Percentiles rank a stretch among this genome's conserved stretches.
phyloP scores from a whole-genome alignment of 2,888 invertebrate genomes.

The Onchidella celtica region DNA sequence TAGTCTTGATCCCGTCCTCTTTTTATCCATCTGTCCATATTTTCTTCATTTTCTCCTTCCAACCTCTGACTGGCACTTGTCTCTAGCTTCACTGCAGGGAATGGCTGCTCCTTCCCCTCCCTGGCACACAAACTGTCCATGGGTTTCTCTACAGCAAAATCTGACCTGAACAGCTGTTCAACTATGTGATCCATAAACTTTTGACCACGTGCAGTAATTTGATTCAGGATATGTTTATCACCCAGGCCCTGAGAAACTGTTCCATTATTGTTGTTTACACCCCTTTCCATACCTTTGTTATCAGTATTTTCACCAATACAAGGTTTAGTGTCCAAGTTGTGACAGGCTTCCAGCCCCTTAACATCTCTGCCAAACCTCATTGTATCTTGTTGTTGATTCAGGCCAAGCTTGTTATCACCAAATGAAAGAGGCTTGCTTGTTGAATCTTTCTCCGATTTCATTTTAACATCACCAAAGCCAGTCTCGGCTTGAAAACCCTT shows the following conservation, averaged over 20 bases:
- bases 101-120: not conserved
- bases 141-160: not conserved
- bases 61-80: not conserved
- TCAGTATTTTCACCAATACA: not conserved
- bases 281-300: not conserved
- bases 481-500: not conserved
- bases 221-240: slow-evolving; percentile 56
- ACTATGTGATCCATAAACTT: slow-evolving; percentile 69
- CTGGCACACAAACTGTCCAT: not conserved
- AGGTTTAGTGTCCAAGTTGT: not conserved
- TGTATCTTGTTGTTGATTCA: too few species aligned
- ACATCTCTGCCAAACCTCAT: not conserved
- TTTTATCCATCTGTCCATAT: not conserved
- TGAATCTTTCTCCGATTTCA: not conserved
- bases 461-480: not conserved
- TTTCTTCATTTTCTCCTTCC: not conserved
- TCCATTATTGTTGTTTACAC: not conserved
- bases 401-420: not conserved
- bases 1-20: not conserved
- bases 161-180: slow-evolving; percentile 57
- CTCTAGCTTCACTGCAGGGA: not conserved
- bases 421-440: too few species aligned
- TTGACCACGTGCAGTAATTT: slow-evolving; percentile 66
- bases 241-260: not conserved
- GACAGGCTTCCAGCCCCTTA: not conserved